These are phyloP conservation scores for Podabrus alpinus DNA, from an alignment of 2,888 invertebrate genomes.

Conservation along the genomic window DNA sequence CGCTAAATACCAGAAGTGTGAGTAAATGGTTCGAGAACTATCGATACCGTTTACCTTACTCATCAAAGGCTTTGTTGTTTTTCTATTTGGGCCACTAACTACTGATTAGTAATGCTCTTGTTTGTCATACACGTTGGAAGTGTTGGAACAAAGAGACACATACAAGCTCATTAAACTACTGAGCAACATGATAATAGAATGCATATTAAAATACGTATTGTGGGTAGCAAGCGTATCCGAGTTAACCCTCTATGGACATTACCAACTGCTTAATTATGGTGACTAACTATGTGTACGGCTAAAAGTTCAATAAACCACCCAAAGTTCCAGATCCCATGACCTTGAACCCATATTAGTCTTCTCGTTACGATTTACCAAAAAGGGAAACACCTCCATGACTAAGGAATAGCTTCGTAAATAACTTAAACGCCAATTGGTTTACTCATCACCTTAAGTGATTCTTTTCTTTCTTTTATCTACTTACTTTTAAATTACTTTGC, in stretches of 20 bases:
- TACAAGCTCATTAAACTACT: constrained; percentile 2
- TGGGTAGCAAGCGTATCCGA: constrained; percentile 22
- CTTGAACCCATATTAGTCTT: constrained; percentile 33
- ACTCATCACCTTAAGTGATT: background rate
- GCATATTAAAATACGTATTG: constrained; percentile 15
- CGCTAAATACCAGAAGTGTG: background rate
- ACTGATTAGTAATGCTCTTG: background rate
- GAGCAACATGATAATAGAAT: constrained; percentile 12
- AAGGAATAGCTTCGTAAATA: background rate
- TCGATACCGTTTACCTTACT: background rate
- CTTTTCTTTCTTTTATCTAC: background rate
- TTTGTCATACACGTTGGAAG: background rate
- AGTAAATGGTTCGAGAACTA: background rate
- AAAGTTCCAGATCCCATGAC: constrained; percentile 37
- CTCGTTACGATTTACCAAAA: background rate
- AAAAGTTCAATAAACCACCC: constrained; percentile 39
- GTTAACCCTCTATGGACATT: constrained; percentile 20
- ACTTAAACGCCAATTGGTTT: background rate
- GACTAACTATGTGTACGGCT: constrained; percentile 33
- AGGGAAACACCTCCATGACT: background rate
- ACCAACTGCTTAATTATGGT: constrained; percentile 32
- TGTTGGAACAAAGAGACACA: background rate
- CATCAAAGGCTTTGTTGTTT: background rate
- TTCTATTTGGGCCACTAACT: background rate
- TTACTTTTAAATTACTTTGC: background rate